Base-by-base conservation (phyloP, 2,113 vertebrate species). In the Coreoperca whiteheadi region DNA sequence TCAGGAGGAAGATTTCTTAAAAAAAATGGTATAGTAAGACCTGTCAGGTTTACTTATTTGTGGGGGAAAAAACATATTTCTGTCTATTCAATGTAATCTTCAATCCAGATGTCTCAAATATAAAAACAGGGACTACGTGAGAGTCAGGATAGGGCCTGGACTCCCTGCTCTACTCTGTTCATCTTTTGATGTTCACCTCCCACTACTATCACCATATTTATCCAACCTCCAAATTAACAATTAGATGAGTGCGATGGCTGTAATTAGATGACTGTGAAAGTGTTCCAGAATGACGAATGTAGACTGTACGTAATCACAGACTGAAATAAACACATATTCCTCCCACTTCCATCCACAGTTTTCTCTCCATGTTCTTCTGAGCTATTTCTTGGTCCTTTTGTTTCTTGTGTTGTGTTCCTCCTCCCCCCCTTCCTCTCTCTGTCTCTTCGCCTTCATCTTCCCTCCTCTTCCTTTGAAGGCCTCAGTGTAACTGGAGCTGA, bases 391-490 rank as follows among this genome's bases (percentile, higher is more conserved):
- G 15, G 12, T 43, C 20, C 23, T 60, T 85, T 54, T 61, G 61
- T 61, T 39, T 68, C 43, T 39, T 56, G 21, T 51, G 11, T 54
- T 80, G 78, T 67, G 23, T 53, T 72, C 16, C n/a, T 50, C 8
- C 10, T 50, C 28, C 6, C 15, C 41, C 23, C 59, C 41, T 41
- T 1, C 11, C 12, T 48, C 56, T 9, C 57, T 59, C 50, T 61
- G 46, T 34, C 30, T 50, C 50, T 30, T n/a, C 10, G 32, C 57
- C 77, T 76, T 54, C 25, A 51, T 69, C 56, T 60, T 25, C 72
- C 51, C 54, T 71, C 48, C 79, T 61, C 61, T 61, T 15, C 15
- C 25, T 86, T 82, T 78, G 74, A 82, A 67, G 79, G 79, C 37
- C 37, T 64, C 16, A 57, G 48, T 64, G 39, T 57, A 72, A 77